A percentile compares a stretch with the other conserved stretches of the same genome.
Conservation (phyloP, 2,113 vertebrate genomes). For the Cavia porcellus region DNA sequence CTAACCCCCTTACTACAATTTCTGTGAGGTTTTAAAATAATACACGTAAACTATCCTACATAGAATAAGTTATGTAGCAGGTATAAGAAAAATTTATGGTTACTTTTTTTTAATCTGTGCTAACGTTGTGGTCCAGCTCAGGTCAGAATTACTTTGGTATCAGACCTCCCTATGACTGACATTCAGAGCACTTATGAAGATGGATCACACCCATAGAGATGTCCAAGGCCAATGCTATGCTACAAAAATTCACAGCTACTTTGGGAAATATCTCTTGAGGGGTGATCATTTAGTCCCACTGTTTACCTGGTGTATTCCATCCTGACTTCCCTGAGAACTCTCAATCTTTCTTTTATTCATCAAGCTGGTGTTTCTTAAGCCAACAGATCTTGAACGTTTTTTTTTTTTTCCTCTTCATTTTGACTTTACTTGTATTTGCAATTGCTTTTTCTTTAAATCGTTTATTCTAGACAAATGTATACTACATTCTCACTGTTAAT, state of each 20-base stretch:
- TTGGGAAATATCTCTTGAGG: not conserved
- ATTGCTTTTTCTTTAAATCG: not conserved
- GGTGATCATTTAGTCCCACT: not conserved
- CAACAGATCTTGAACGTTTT: not conserved
- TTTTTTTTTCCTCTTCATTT: not conserved
- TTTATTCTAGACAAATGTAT: not conserved
- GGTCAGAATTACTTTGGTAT: not conserved
- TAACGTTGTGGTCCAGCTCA: not conserved
- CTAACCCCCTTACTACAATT: not conserved
- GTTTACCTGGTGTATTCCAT: not conserved
- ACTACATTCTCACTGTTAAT: not conserved
- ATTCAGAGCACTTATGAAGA: not conserved
- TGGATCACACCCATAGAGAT: not conserved
- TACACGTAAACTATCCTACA: not conserved
- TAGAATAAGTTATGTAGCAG: not conserved
- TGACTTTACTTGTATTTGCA: not conserved
- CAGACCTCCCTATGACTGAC: not conserved
- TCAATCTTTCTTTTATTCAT: not conserved
- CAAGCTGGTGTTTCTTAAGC: not conserved
- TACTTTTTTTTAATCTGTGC: not conserved
- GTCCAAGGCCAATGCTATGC: not conserved
- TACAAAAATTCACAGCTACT: not conserved
- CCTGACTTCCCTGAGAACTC: not conserved
- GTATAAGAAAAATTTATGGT: not conserved
- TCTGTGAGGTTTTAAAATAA: not conserved